Base-by-base conservation (phyloP, 2,797 vertebrate species). In the Propithecus perrieri region DNA sequence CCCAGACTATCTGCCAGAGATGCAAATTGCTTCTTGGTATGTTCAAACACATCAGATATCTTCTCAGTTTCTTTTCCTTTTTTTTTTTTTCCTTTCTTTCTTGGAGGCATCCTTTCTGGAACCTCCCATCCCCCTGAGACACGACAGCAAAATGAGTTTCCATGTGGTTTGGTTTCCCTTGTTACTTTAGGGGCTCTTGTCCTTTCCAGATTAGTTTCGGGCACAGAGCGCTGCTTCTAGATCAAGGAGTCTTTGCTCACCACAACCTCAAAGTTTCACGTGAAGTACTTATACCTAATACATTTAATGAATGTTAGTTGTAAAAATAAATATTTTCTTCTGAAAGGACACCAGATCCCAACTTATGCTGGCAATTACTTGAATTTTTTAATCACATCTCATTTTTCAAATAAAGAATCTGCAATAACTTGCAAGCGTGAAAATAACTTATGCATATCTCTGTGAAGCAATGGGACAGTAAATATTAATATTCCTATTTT, bases 381-480 rank as follows among this genome's bases (percentile, higher is more conserved):
- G 38, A 33, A 87, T 76, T 87, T 87, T 94, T 80, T 79, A 87
- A 17, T 35, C 10, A 65, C 17, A 80, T 89, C 76, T 97, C 14
- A 53, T 53, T 33, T 95, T 83, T 96, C 53, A 89, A 57, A 76
- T 83, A 78, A 74, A 91, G 48, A 78, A 85, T 80, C 38, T 59
- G 22, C 14, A 74, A 22, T 89, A 46, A 78, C 20, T 57, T 83
- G 26, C 0, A 79, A 86, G 43, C 55, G n/a, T 22, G 13, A 83
- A 48, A 41, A 48, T 67, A 59, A 63, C 7, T 84, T 79, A 24
- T 67, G 28, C 28, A 7, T 33, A n/a, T 93, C 9, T 91, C 71
- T 69, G 15, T 28, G 28, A 86, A 85, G 38, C 55, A 59, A 11
- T 7, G 43, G 50, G 76, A 55, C 12, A 87, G 24, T 35, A 76